Base-by-base conservation (phyloP, 2,888 invertebrate species). In the Neuroscelio doddi region DNA sequence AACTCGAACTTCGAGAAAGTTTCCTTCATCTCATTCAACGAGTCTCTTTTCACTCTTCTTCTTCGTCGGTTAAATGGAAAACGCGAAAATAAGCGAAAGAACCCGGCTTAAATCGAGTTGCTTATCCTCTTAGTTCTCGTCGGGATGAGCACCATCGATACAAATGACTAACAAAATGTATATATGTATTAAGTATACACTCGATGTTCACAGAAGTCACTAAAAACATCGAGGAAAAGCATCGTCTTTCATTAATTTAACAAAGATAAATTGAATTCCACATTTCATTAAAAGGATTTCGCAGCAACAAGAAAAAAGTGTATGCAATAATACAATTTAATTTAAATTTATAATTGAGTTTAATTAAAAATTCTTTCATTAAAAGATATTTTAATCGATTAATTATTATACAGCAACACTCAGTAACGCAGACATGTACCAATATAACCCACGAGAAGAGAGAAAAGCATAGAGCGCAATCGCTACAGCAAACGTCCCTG, bases 401-500 rank as follows among this genome's bases (percentile, higher is more conserved):
- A n/a, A n/a, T n/a, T n/a, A n/a, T n/a, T n/a, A n/a, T n/a, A n/a
- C n/a, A n/a, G n/a, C n/a, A n/a, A n/a, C n/a, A n/a, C n/a, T n/a
- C n/a, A n/a, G n/a, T n/a, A n/a, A n/a, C 34, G 39, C 21, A 12
- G 32, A 44, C 34, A 41, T 67, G 41, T 55, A 56, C 21, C n/a
- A 51, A 39, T 45, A 34, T 68, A 66, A 65, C 52, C 68, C 71
- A 55, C 59, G 61, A 64, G 69, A 52, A 50, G 57, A 56, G 67
- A 55, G 58, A 62, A 57, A 46, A 63, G 14, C 34, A 64, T 67
- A 72, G 69, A 71, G 74, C 72, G 72, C 74, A 69, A 73, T 78
- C 75, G 78, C 75, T 68, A 72, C 72, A 76, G 77, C 75, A 76
- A 76, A 73, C 73, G 78, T 80, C 80, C 79, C 80, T 70, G 72